Evolutionary conservation across 1,140 invertebrate genomes (phyloP).

Genomic region (Oedothorax gibbosus): DNA sequence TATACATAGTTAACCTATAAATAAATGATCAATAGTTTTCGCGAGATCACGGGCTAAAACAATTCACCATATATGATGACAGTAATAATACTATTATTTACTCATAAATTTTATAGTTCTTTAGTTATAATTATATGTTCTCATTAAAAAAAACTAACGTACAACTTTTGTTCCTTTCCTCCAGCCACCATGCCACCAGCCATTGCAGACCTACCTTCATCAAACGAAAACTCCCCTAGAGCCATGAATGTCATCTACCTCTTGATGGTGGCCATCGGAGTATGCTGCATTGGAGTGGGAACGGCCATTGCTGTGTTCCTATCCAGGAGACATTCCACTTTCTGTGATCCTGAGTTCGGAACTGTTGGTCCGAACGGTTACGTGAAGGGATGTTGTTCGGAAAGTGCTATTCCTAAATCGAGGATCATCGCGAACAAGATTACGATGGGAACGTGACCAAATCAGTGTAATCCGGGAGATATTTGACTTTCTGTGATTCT

Average conservation of each 20-base stretch:
- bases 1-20: no score
- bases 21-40: no score
- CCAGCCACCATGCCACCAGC: neutral
- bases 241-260: constrained; percentile 29
- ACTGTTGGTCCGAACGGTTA: constrained; percentile 37
- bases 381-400: constrained; percentile 43
- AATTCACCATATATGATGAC: no score
- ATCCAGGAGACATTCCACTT: constrained; percentile 2
- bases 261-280: constrained; percentile 36
- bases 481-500: no score
- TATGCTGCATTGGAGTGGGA: constrained; percentile 15
- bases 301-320: constrained; percentile 28
- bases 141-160: neutral
- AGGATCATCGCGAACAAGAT: no score
- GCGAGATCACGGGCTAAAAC: no score
- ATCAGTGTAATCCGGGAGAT: no score
- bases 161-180: neutral
- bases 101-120: no score
- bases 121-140: neutral
- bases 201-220: neutral
- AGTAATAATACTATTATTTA: no score
- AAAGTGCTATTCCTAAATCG: neutral
- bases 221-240: neutral
- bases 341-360: constrained; percentile 52
- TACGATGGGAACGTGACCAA: no score